phyloP scores from a whole-genome alignment of 2,888 invertebrate genomes.

The Tenthredo amoena region DNA sequence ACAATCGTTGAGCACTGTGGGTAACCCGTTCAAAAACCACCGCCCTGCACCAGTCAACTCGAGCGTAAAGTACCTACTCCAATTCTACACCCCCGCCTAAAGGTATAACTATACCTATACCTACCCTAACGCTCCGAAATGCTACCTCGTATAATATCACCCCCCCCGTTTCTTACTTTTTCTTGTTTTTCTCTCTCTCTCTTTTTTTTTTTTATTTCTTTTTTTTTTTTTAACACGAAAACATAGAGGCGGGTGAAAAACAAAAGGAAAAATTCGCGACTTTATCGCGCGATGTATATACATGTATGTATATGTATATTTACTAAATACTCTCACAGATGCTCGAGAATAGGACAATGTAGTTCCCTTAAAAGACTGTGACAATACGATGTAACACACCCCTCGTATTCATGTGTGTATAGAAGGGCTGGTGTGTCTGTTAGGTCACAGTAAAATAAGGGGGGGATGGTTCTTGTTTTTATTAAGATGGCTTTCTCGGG shows the following conservation, averaged over 20 bases:
- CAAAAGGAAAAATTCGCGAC: not conserved
- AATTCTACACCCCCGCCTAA: not conserved
- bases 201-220: not conserved
- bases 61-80: not conserved
- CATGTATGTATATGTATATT: not conserved
- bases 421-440: not conserved
- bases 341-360: not conserved
- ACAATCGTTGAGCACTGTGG: slow-evolving; percentile 6
- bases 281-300: not conserved
- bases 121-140: not conserved
- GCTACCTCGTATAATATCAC: not conserved
- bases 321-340: not conserved
- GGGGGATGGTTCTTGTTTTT: slow-evolving; percentile 49
- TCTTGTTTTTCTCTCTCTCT: not conserved
- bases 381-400: not conserved
- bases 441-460: slow-evolving; percentile 9
- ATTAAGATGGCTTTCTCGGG: slow-evolving; percentile 50
- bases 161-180: not conserved
- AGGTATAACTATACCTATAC: not conserved
- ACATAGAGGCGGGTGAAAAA: not conserved
- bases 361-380: not conserved
- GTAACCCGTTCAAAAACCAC: slow-evolving; percentile 4
- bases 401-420: not conserved
- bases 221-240: not conserved
- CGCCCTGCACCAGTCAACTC: not conserved